Percentiles rank a stretch among this genome's conserved stretches.
Conservation (phyloP, 2,888 invertebrate genomes). For the Ochropacha duplaris region DNA sequence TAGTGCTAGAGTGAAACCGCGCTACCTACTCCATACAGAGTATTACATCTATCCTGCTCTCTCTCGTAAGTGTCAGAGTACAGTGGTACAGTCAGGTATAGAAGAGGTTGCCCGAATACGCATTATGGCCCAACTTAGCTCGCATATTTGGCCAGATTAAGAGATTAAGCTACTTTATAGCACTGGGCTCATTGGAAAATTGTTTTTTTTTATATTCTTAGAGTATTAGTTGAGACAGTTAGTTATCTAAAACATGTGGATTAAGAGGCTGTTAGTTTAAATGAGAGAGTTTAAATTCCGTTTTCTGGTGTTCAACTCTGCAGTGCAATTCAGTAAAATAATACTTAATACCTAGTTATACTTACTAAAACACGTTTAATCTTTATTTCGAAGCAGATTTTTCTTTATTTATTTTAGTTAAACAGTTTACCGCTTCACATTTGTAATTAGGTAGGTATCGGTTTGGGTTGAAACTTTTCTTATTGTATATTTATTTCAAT, state of each 20-base stretch:
- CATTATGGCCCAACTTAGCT: slow-evolving; percentile 31
- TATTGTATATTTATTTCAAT: too few species aligned
- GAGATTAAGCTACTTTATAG: slow-evolving; percentile 44
- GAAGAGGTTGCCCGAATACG: slow-evolving; percentile 13
- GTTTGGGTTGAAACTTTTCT: too few species aligned
- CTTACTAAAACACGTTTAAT: too few species aligned
- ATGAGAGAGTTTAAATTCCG: background rate
- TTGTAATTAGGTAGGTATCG: too few species aligned
- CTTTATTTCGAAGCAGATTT: too few species aligned
- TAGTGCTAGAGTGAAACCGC: background rate
- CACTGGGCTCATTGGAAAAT: slow-evolving; percentile 16
- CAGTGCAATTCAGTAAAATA: background rate
- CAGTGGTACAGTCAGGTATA: slow-evolving; percentile 8
- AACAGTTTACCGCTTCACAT: too few species aligned
- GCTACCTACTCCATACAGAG: background rate
- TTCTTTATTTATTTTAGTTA: too few species aligned
- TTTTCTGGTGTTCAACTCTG: background rate
- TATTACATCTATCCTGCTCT: background rate
- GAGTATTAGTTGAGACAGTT: slow-evolving; percentile 28
- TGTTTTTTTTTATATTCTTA: slow-evolving; percentile 19
- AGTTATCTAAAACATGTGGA: slow-evolving; percentile 14
- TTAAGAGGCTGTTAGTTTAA: slow-evolving; percentile 12
- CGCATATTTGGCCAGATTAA: slow-evolving; percentile 41
- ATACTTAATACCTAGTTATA: too few species aligned
- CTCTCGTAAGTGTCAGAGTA: background rate